phyloP scores from a whole-genome alignment of 2,888 invertebrate species.

The Ormia ochracea region DNA sequence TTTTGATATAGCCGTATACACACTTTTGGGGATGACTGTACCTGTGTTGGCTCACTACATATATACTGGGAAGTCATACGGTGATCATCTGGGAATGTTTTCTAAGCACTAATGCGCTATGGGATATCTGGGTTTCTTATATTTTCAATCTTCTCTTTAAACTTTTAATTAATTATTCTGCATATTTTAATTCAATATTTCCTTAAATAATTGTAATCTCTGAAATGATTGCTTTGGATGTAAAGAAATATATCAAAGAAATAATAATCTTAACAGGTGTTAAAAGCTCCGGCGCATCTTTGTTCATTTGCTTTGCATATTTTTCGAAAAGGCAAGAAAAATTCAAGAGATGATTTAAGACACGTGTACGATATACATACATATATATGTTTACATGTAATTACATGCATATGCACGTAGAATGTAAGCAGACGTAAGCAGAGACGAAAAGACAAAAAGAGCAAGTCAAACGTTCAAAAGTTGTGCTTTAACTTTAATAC shows the following conservation, averaged over 20 bases:
- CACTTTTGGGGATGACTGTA: no score
- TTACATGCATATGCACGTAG: no score
- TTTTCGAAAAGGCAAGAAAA: background rate
- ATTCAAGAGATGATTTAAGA: constrained; percentile 11
- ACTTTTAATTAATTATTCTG: background rate
- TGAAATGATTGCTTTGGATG: constrained; percentile 1
- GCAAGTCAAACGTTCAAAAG: background rate
- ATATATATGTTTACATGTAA: background rate
- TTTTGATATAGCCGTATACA: no score
- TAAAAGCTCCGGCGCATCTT: background rate
- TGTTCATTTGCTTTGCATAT: background rate
- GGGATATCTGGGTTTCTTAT: background rate
- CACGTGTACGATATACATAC: constrained; percentile 15
- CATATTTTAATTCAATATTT: background rate
- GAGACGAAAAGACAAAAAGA: no score
- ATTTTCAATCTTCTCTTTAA: background rate
- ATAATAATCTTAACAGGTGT: constrained; percentile 30
- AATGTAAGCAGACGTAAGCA: no score
- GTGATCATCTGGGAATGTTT: background rate
- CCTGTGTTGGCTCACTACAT: no score
- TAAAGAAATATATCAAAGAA: background rate
- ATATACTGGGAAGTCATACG: no score
- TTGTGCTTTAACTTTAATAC: background rate
- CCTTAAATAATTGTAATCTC: background rate
- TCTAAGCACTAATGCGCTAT: background rate